Evolutionary conservation across 2,113 vertebrate genomes (phyloP).

Genomic region (Urocolius indicus): DNA sequence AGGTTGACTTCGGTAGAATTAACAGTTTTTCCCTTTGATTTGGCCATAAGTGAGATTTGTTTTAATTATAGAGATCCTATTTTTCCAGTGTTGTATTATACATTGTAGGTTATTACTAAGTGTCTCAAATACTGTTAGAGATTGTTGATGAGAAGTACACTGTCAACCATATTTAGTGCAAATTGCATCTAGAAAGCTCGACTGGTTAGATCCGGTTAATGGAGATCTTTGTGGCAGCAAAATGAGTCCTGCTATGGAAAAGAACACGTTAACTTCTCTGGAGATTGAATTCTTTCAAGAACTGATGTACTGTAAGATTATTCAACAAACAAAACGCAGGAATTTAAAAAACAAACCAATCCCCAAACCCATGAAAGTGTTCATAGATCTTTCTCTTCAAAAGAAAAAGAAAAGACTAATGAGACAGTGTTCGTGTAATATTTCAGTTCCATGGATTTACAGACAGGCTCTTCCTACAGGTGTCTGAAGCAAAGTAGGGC

Average conservation of each 20-base stretch:
- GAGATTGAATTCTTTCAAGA: slow-evolving; percentile 71
- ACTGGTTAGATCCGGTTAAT: slow-evolving; percentile 70
- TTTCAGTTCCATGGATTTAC: slow-evolving; percentile 74
- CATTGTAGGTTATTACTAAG: slow-evolving; percentile 42
- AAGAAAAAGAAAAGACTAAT: slow-evolving; percentile 34
- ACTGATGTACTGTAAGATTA: slow-evolving; percentile 67
- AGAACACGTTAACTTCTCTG: slow-evolving; percentile 52
- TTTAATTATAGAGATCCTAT: slow-evolving; percentile 53
- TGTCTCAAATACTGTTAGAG: slow-evolving; percentile 58
- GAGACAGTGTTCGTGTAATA: slow-evolving; percentile 71
- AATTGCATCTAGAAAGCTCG: slow-evolving; percentile 76
- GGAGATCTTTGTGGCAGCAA: slow-evolving; percentile 69
- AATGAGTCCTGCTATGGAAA: slow-evolving; percentile 72
- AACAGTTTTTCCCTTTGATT: slow-evolving; percentile 61
- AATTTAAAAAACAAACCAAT: slow-evolving; percentile 38
- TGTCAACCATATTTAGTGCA: slow-evolving; percentile 77
- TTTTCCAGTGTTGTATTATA: slow-evolving; percentile 74
- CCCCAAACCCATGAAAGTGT: slow-evolving; percentile 47
- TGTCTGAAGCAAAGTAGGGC: slow-evolving; percentile 75
- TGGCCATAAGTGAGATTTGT: slow-evolving; percentile 63
- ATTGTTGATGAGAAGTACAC: slow-evolving; percentile 69
- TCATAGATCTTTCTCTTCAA: slow-evolving; percentile 67
- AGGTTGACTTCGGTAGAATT: slow-evolving; percentile 70
- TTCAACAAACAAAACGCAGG: slow-evolving; percentile 70
- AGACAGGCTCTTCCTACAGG: slow-evolving; percentile 77